Evolutionary conservation across 2,888 invertebrate species (phyloP).

Genomic region (Drosophila nr. perissopoda): DNA sequence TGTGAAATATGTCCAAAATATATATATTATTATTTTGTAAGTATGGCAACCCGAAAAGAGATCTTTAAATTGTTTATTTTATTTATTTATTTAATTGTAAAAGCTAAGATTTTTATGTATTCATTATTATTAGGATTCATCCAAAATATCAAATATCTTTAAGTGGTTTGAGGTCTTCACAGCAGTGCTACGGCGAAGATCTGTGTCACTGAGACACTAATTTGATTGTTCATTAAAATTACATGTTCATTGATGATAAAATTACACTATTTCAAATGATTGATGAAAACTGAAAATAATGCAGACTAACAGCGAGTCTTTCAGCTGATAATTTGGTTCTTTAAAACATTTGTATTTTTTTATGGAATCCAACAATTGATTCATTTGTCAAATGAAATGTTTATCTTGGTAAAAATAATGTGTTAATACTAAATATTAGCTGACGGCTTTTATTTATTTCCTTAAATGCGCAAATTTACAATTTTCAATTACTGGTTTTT

Average conservation of each 20-base stretch:
- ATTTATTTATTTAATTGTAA: too few relatives aligned
- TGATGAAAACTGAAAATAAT: not conserved
- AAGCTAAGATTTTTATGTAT: too few relatives aligned
- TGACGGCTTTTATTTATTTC: not conserved
- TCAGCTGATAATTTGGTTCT: not conserved
- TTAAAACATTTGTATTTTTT: not conserved
- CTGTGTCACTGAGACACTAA: not conserved
- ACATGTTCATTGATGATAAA: too few relatives aligned
- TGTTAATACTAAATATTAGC: rapidly evolving
- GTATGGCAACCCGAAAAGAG: too few relatives aligned
- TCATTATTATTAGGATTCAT: too few relatives aligned
- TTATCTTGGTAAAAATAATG: not conserved
- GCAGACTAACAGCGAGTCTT: not conserved
- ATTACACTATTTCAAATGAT: too few relatives aligned
- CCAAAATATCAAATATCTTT: too few relatives aligned
- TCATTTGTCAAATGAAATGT: not conserved
- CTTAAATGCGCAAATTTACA: not conserved
- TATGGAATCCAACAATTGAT: not conserved
- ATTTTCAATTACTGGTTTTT: not conserved
- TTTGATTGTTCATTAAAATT: not conserved
- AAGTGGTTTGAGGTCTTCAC: too few relatives aligned
- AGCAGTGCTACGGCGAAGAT: too few relatives aligned
- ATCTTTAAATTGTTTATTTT: too few relatives aligned
- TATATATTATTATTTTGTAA: too few relatives aligned
- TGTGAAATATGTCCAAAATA: too few relatives aligned